These are phyloP conservation scores for Dryoscopus gambensis DNA, from an alignment of 2,113 vertebrate genomes.

Conservation along the genomic window DNA sequence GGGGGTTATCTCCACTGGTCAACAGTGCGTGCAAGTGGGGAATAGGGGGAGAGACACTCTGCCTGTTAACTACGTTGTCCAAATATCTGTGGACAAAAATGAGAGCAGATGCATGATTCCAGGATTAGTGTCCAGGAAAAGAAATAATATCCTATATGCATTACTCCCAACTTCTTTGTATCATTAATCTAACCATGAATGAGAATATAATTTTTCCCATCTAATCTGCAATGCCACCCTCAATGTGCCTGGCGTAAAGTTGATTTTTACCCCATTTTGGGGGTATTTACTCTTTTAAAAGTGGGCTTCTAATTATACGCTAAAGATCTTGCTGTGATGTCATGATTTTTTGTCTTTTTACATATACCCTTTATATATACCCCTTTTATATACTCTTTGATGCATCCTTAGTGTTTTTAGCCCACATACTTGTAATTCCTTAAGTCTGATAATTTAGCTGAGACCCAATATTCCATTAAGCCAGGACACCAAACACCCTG, in stretches of 20 bases:
- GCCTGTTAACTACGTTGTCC: constrained; percentile 93
- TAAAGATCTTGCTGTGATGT: not conserved
- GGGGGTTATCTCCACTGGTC: constrained; percentile 86
- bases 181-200: not conserved
- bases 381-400: no score
- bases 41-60: constrained; percentile 85
- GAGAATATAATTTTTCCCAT: not conserved
- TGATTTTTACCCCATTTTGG: not conserved
- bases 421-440: no score
- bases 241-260: not conserved
- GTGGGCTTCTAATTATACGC: not conserved
- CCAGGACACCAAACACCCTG: no score
- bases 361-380: no score
- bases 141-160: not conserved
- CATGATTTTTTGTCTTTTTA: no score
- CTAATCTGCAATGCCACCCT: not conserved
- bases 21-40: constrained; percentile 89
- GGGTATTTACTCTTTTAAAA: not conserved
- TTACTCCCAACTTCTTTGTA: not conserved
- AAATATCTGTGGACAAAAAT: constrained; percentile 78
- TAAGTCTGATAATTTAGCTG: no score
- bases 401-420: no score
- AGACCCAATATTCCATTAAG: no score
- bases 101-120: not conserved
- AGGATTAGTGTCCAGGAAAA: not conserved